Conservation (phyloP, 2,113 vertebrate species). For the Genyomyrus donnyi region DNA sequence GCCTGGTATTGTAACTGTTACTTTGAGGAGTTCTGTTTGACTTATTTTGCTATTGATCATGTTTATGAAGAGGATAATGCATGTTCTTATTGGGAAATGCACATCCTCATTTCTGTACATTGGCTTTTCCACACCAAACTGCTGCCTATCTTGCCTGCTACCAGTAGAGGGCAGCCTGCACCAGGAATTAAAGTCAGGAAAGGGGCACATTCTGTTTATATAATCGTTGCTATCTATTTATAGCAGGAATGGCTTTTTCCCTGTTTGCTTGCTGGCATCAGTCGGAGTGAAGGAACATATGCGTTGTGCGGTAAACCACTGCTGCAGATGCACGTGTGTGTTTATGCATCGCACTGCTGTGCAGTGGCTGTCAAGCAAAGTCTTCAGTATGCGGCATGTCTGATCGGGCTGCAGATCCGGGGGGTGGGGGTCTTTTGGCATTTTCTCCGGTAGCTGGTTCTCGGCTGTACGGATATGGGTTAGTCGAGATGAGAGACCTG, state of each 20-base stretch:
- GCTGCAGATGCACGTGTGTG: neutral
- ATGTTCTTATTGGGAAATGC: neutral
- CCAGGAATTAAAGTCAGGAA: neutral
- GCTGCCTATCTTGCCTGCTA: slow-evolving; percentile 19
- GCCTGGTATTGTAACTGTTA: neutral
- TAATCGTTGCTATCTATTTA: slow-evolving; percentile 31
- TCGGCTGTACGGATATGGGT: neutral
- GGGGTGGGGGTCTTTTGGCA: neutral
- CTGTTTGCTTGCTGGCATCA: slow-evolving; percentile 26
- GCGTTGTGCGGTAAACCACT: neutral
- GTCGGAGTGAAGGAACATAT: neutral
- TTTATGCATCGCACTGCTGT: neutral
- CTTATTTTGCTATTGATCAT: neutral
- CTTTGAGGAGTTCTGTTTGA: neutral
- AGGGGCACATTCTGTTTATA: slow-evolving; percentile 25
- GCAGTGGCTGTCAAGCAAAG: neutral
- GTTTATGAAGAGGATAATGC: neutral
- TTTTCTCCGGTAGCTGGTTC: neutral
- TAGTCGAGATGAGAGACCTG: neutral
- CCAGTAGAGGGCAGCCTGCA: slow-evolving; percentile 53
- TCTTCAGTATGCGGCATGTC: neutral
- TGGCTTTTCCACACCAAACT: neutral
- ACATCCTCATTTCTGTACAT: neutral
- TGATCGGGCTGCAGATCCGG: neutral
- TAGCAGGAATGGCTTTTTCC: slow-evolving; percentile 18